A percentile compares a stretch with the other conserved stretches of the same genome.
phyloP scores from a whole-genome alignment of 2,797 vertebrate genomes.

The Brachymystax lenok region DNA sequence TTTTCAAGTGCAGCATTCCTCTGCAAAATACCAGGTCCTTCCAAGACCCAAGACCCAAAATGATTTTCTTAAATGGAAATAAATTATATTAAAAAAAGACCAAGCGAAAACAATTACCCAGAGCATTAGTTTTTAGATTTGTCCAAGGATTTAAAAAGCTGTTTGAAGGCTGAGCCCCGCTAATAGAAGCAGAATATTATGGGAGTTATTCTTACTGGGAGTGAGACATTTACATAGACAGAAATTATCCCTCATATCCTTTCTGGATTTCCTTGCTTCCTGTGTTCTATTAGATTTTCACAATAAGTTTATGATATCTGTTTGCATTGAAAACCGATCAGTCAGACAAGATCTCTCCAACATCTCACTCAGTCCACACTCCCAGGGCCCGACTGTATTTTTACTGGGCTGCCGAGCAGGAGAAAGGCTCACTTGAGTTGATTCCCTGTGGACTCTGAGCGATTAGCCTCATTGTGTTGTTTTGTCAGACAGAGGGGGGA shows the following conservation, averaged over 20 bases:
- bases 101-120: neutral
- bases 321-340: conserved; percentile 57
- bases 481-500: neutral
- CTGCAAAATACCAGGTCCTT: conserved; percentile 70
- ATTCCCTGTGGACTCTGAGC: neutral
- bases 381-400: conserved; percentile 15
- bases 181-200: neutral
- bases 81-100: conserved; percentile 32
- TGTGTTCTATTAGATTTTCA: conserved; percentile 51
- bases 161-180: neutral
- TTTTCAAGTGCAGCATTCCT: conserved; percentile 91
- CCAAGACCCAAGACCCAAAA: conserved; percentile 30
- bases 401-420: conserved; percentile 31
- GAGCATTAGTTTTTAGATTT: conserved; percentile 22
- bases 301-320: conserved; percentile 52
- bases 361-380: conserved; percentile 27
- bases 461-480: conserved; percentile 2
- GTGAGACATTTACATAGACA: conserved; percentile 32
- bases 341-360: conserved; percentile 39
- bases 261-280: conserved; percentile 44
- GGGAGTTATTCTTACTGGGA: neutral
- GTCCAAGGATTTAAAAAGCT: conserved; percentile 12
- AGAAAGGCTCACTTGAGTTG: conserved; percentile 3
- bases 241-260: conserved; percentile 28
- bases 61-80: conserved; percentile 45